These are phyloP conservation scores for Patagioenas fasciata DNA, from an alignment of 2,113 vertebrate genomes.

Conservation along the genomic window DNA sequence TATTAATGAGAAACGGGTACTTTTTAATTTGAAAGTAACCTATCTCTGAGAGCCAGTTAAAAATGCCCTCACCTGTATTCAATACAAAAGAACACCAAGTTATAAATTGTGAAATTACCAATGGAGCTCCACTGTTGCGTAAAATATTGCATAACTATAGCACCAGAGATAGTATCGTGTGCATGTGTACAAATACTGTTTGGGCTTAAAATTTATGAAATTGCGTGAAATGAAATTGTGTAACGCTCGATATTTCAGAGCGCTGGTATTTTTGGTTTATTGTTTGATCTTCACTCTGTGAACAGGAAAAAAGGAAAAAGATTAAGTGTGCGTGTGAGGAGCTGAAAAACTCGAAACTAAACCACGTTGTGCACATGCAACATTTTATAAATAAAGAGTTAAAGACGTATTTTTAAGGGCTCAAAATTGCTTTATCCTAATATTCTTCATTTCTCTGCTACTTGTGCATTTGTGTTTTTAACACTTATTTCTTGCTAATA, in stretches of 20 bases:
- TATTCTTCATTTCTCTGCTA: neutral
- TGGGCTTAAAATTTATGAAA: conserved; percentile 32
- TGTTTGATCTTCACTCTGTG: neutral
- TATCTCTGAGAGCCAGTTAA: neutral
- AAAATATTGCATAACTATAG: conserved; percentile 27
- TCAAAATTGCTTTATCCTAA: neutral
- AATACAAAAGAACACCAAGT: neutral
- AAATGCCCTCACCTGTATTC: neutral
- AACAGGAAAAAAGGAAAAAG: neutral
- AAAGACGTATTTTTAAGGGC: neutral
- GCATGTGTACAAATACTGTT: neutral
- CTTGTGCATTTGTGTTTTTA: neutral
- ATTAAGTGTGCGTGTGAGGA: neutral
- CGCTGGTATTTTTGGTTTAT: neutral
- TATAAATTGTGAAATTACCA: conserved; percentile 42
- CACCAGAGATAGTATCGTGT: neutral
- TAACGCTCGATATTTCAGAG: neutral
- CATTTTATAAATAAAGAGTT: neutral
- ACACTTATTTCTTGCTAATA: neutral
- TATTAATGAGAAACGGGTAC: neutral
- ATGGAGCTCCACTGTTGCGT: neutral
- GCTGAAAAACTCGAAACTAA: neutral
- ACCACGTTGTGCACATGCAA: neutral
- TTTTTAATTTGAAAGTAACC: neutral
- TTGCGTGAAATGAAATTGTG: conserved; percentile 5